A percentile compares a stretch with the other conserved stretches of the same genome.
Conservation (phyloP, 1,140 invertebrate genomes). For the Eufriesea mexicana region DNA sequence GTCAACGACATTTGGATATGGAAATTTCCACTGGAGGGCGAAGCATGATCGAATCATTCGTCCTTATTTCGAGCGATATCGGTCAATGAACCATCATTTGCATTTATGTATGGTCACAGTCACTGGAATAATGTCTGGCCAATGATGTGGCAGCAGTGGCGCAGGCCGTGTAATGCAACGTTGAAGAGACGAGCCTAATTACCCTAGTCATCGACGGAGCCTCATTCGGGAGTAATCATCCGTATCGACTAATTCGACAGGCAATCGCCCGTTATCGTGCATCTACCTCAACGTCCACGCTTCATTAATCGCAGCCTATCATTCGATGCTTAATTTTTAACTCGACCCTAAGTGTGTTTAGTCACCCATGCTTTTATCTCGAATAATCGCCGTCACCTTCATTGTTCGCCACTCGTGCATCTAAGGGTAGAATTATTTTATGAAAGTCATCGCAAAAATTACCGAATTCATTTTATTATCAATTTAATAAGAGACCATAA, state of each 20-base stretch:
- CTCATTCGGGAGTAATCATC: conserved; percentile 55
- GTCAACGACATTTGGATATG: neutral
- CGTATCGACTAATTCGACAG: conserved; percentile 46
- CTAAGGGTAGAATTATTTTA: too few relatives aligned
- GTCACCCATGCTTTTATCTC: neutral
- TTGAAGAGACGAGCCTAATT: conserved; percentile 57
- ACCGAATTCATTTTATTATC: too few relatives aligned
- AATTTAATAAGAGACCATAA: too few relatives aligned
- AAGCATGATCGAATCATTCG: neutral
- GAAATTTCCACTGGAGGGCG: neutral
- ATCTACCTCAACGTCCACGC: conserved; percentile 27
- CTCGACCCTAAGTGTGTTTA: neutral
- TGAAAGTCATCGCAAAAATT: too few relatives aligned
- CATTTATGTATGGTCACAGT: conserved; percentile 39
- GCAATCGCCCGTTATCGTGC: conserved; percentile 40
- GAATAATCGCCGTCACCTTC: neutral
- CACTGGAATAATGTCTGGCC: conserved; percentile 39
- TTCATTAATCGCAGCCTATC: conserved; percentile 13
- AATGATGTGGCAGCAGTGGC: conserved; percentile 42
- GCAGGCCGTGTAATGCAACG: conserved; percentile 25
- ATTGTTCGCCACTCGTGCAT: too few relatives aligned
- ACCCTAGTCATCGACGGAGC: conserved; percentile 49
- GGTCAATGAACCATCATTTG: conserved; percentile 26
- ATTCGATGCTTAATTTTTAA: conserved; percentile 13
- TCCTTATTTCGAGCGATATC: conserved; percentile 15